phyloP scores from a whole-genome alignment of 2,113 vertebrate species.

The Myiozetetes cayanensis region DNA sequence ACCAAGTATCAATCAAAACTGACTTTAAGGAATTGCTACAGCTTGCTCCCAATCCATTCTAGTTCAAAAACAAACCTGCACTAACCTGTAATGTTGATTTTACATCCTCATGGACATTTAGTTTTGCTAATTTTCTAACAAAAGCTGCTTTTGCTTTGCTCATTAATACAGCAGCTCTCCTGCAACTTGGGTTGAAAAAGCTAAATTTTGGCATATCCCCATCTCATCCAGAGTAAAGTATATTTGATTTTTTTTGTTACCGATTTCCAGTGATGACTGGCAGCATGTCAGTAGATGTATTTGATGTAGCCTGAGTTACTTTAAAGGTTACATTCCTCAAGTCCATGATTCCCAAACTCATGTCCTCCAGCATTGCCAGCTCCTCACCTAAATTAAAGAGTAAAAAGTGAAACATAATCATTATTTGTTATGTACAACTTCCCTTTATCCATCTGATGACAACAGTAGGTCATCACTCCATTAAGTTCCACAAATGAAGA shows the following conservation, averaged over 20 bases:
- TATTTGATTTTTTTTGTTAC: constrained; percentile 37
- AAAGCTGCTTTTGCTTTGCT: not conserved
- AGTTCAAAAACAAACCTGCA: not conserved
- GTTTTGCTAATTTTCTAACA: not conserved
- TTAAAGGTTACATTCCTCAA: constrained; percentile 97
- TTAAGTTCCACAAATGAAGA: not conserved
- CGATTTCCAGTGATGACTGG: constrained; percentile 96
- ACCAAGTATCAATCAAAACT: not conserved
- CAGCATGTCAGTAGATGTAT: constrained; percentile 88
- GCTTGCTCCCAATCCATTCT: not conserved
- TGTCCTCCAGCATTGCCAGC: constrained; percentile 96
- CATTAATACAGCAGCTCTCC: not conserved
- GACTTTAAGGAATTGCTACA: not conserved
- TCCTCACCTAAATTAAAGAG: constrained; percentile 84
- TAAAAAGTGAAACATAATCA: not conserved
- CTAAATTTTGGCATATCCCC: not conserved
- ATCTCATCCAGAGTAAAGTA: not conserved
- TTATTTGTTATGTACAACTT: not conserved
- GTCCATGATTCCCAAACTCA: constrained; percentile 96
- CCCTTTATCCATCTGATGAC: not conserved
- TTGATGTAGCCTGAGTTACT: constrained; percentile 92
- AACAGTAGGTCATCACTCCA: not conserved
- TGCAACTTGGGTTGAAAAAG: not conserved
- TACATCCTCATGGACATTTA: not conserved
- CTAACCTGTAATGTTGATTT: not conserved